Evolutionary conservation across 92 coral and sea anemone genomes (phyloP).

Genomic region (Zoanthus sociatus): DNA sequence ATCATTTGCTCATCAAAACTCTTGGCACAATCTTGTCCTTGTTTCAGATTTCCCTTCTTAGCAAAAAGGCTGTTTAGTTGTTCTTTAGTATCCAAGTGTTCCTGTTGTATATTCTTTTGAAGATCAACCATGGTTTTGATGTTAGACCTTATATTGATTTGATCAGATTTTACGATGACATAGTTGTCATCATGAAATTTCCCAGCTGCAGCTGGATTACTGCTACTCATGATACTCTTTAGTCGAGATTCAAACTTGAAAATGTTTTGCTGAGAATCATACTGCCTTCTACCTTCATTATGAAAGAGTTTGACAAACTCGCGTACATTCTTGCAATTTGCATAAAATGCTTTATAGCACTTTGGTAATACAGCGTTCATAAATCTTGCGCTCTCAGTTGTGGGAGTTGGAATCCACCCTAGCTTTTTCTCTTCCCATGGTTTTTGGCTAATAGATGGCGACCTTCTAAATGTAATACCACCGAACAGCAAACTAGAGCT

Average conservation of each 20-base stretch:
- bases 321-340: conserved; percentile 46
- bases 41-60: conserved; percentile 2
- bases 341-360: conserved; percentile 50
- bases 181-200: conserved; percentile 50
- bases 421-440: too few relatives aligned
- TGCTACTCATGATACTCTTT: conserved; percentile 35
- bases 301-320: conserved; percentile 56
- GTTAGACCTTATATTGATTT: conserved; percentile 56
- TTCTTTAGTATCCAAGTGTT: conserved; percentile 46
- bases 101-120: conserved; percentile 52
- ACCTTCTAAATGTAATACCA: too few relatives aligned
- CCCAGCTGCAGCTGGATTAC: conserved; percentile 58
- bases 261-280: conserved; percentile 43
- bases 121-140: conserved; percentile 48
- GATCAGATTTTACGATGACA: conserved; percentile 61
- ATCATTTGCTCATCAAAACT: conserved; percentile 25
- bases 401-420: conserved; percentile 31
- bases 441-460: too few relatives aligned
- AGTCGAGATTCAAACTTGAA: conserved; percentile 42
- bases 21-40: neutral
- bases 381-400: conserved; percentile 53
- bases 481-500: too few relatives aligned
- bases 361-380: conserved; percentile 59
- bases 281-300: conserved; percentile 61
- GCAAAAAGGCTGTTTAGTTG: conserved; percentile 51